Conservation (phyloP, 2,888 invertebrate species). For the Acleris literana region DNA sequence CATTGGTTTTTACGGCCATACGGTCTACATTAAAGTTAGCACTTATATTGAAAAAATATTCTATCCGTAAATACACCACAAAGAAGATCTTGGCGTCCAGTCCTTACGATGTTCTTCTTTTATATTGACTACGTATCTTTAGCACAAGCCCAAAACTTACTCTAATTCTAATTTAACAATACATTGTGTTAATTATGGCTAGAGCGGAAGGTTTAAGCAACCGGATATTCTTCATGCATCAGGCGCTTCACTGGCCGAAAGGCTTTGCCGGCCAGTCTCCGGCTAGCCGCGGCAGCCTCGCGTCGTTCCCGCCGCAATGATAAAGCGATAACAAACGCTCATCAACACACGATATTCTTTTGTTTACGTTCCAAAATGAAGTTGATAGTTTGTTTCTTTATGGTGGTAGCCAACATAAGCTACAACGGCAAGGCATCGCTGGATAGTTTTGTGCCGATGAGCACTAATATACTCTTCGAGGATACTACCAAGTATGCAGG, state of each 20-base stretch:
- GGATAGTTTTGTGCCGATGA: conserved; percentile 65
- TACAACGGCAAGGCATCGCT: conserved; percentile 73
- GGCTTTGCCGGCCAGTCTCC: conserved; percentile 17
- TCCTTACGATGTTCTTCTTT: too few species aligned
- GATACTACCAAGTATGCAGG: conserved; percentile 69
- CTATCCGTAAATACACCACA: too few species aligned
- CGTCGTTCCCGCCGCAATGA: conserved; percentile 23
- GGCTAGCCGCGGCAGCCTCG: conserved; percentile 10
- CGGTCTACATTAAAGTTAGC: too few species aligned
- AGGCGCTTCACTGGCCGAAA: not conserved
- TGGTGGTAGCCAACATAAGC: conserved; percentile 69
- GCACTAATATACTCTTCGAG: conserved; percentile 60
- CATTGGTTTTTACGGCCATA: too few species aligned
- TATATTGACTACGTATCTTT: too few species aligned
- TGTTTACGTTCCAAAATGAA: conserved; percentile 57
- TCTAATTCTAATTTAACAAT: not conserved
- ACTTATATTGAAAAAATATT: too few species aligned
- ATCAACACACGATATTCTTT: conserved; percentile 16
- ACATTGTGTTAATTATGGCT: conserved; percentile 4
- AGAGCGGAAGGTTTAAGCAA: conserved; percentile 25
- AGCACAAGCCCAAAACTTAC: not conserved
- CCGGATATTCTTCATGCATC: conserved; percentile 19
- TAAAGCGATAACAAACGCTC: conserved; percentile 8
- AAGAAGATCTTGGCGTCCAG: too few species aligned
- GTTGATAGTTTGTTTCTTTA: conserved; percentile 62